A percentile compares a stretch with the other conserved stretches of the same genome.
phyloP scores from a whole-genome alignment of 2,797 vertebrate species.

The Iguana delicatissima region DNA sequence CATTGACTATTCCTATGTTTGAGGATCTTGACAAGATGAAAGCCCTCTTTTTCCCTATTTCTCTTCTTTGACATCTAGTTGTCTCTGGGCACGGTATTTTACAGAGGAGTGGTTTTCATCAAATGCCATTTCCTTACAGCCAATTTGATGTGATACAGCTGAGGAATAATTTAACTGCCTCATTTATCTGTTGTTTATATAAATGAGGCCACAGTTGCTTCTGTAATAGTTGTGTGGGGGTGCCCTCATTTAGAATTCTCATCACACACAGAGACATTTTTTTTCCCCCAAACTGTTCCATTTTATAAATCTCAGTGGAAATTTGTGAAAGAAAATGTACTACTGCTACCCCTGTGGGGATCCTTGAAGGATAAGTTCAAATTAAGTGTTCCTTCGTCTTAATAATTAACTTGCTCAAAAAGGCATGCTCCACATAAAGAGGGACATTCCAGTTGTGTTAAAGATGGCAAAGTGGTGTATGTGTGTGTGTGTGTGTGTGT shows the following conservation, averaged over 20 bases:
- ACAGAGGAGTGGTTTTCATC: not conserved
- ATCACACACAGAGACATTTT: not conserved
- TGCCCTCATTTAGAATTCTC: not conserved
- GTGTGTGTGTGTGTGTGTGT: no score
- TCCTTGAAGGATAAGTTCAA: constrained; percentile 10
- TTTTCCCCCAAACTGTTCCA: not conserved
- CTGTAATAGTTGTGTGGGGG: not conserved
- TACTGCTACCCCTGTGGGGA: not conserved
- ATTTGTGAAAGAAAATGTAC: not conserved
- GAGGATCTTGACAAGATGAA: not conserved
- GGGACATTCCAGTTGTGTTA: not conserved
- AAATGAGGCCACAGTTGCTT: not conserved
- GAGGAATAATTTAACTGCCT: not conserved
- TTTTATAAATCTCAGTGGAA: constrained; percentile 14
- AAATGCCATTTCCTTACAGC: not conserved
- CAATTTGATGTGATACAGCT: not conserved
- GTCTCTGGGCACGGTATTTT: not conserved
- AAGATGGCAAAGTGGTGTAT: not conserved
- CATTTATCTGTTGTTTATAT: not conserved
- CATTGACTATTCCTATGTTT: not conserved
- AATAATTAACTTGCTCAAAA: not conserved
- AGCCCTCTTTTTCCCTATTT: not conserved
- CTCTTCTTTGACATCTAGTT: not conserved
- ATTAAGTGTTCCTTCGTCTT: constrained; percentile 4
- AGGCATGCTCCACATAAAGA: not conserved